Base-by-base conservation (phyloP, 30 jellyfish, hydroid and myxozoan genomes). In the Pelagia noctiluca region DNA sequence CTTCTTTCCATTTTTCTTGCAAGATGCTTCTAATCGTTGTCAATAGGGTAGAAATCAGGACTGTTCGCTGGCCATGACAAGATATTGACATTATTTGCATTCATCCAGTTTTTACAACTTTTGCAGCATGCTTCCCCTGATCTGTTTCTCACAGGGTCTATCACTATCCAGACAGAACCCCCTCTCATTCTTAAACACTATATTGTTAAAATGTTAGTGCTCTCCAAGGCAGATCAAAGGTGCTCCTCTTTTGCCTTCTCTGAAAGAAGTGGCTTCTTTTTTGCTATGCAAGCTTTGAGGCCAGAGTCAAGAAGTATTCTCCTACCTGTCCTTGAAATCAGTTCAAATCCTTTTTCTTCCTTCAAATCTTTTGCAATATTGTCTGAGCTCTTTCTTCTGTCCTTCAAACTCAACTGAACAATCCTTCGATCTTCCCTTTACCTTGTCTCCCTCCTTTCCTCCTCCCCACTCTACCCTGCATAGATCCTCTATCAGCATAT, bases 51-150 rank as follows among this genome's bases (percentile, higher is more conserved):
- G 18, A 12, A 12, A n/a, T 12, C 62, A 12, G n/a, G 62, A n/a
- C 62, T n/a, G n/a, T n/a, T n/a, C n/a, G n/a, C n/a, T 19, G n/a
- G n/a, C n/a, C n/a, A n/a, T n/a, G n/a, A n/a, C n/a, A n/a, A n/a
- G n/a, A n/a, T n/a, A n/a, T n/a, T n/a, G n/a, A n/a, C n/a, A n/a
- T n/a, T n/a, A n/a, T n/a, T n/a, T n/a, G n/a, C n/a, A n/a, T n/a
- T n/a, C n/a, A n/a, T n/a, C n/a, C n/a, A n/a, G n/a, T n/a, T n/a
- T n/a, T n/a, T n/a, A n/a, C n/a, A n/a, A n/a, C n/a, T n/a, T n/a
- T n/a, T 18, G 89, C 88, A 12, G 77, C 70, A 47, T 70, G 89
- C 68, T 60, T 78, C 90, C 30, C 90, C 90, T 13, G 18, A 30
- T 34, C 90, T 61, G 25, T 82, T 78, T 38, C 90, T 35, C n/a